Evolutionary conservation across 1,140 invertebrate species (phyloP), one percentile per base, ranked within the genome.

Genomic region (Leptonema lineaticorne): DNA sequence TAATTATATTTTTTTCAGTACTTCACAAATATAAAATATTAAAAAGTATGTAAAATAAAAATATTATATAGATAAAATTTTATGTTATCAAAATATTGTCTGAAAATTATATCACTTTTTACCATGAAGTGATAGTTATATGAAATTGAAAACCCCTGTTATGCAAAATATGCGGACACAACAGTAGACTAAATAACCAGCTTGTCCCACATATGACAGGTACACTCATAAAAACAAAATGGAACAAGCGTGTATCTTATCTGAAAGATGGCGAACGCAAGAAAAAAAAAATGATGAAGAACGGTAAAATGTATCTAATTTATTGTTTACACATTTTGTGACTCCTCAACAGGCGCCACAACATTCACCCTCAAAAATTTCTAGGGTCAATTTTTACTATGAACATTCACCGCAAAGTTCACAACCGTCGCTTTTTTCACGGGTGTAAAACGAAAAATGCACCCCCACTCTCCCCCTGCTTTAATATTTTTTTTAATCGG

Each of bases 251-350:
- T 70, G 69, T 70, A n/a, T 58, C 50, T 26, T 58, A 56, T 63
- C 45, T 48, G 8, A 16, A 6, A 62, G 59, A 62, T 64, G 50
- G 62, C 16, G 30, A 6, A 58, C n/a, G n/a, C n/a, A n/a, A n/a
- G n/a, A n/a, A n/a, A n/a, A n/a, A n/a, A n/a, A n/a, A n/a, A n/a
- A n/a, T n/a, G n/a, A n/a, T n/a, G n/a, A n/a, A 16, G 20, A 59
- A 62, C 59, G 29, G 59, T 45, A 62, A 45, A 16, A 45, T 53
- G 46, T 48, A 48, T 22, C 65, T 70, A 70, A 70, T 70, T 70
- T 70, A 70, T 70, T 67, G 63, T 70, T 67, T 60, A 66, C 69
- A 70, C 29, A 58, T 63, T 70, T 62, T 69, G 50, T 48, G 28
- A 11, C 2, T 18, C n/a, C 22, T 37, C 16, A 45, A 53, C 48